phyloP scores from a whole-genome alignment of 1,140 invertebrate species.

The Drosophila ohnishii region DNA sequence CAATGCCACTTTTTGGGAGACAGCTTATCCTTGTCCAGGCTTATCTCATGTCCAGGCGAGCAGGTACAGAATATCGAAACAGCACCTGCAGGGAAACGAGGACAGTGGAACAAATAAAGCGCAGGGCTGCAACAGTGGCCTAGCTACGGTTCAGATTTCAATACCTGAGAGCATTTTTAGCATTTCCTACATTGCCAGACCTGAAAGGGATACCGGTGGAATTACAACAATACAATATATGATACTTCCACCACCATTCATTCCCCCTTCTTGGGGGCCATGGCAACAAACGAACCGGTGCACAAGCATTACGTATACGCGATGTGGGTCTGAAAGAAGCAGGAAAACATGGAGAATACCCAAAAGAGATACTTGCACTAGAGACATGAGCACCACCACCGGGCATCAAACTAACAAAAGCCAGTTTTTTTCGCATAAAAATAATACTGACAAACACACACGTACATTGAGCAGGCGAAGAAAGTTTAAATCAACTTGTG shows the following conservation, averaged over 20 bases:
- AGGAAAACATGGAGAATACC: slow-evolving; percentile 20
- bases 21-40: slow-evolving; percentile 20
- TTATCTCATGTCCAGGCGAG: slow-evolving; percentile 50
- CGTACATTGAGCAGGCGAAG: slow-evolving; percentile 29
- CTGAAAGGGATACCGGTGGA: slow-evolving; percentile 33
- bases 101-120: slow-evolving; percentile 63
- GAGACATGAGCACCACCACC: slow-evolving; percentile 40
- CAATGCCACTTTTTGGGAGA: slow-evolving; percentile 32
- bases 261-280: slow-evolving; percentile 12
- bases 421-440: slow-evolving; percentile 30
- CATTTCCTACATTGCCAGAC: slow-evolving; percentile 63
- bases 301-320: slow-evolving; percentile 73
- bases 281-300: slow-evolving; percentile 59
- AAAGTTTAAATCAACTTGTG: slow-evolving; percentile 81
- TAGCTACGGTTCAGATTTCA: slow-evolving; percentile 56
- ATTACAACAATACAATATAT: slow-evolving; percentile 54
- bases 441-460: slow-evolving; percentile 18
- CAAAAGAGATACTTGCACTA: slow-evolving; percentile 41
- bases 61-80: slow-evolving; percentile 10
- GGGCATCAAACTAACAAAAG: slow-evolving; percentile 54
- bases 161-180: slow-evolving; percentile 76
- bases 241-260: slow-evolving; percentile 32
- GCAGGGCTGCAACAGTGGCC: slow-evolving; percentile 22
- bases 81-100: slow-evolving; percentile 28
- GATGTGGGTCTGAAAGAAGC: slow-evolving; percentile 52